Evolutionary conservation across 2,888 invertebrate genomes (phyloP), one percentile per base, ranked within the genome.

Genomic region (Eupithecia exiguata): DNA sequence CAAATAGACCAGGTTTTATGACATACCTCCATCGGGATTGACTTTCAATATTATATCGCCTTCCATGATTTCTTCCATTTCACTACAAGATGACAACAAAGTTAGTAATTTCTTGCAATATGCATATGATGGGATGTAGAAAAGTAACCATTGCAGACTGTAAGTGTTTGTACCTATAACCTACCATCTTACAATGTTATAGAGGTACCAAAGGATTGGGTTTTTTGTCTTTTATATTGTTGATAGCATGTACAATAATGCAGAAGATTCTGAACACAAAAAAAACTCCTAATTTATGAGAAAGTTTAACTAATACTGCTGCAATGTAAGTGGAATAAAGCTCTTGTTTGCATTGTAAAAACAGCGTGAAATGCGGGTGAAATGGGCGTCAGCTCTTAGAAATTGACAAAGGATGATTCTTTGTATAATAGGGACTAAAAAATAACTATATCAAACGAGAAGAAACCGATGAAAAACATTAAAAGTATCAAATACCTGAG

Each of bases 31-130:
- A 75, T 78, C 80, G n/a, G 79, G 77, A 72, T 80, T 78, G 38
- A 80, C 79, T 74, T 80, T 80, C 61, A 80, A 72, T 68, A 80
- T 80, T 38, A 80, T 78, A 61, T 80, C 80, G 38, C 79, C 80
- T 74, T 80, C 80, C 80, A 80, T 78, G 49, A 80, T 80, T 49
- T 79, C 77, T 62, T 80, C 79, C 75, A 80, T 74, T 16, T 80
- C 80, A 69, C 80, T 80, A 49, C 46, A 62, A 69, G 35, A 62
- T n/a, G 21, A 58, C 0, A 58, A 53, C 53, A 53, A 7, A 53
- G 21, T 21, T 21, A 53, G 21, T 53, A 14, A 25, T 12, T 58
- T 58, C 21, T 58, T 58, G 53, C 10, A 53, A 53, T 53, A 58
- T 12, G 25, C 25, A 12, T 53, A 49, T 0, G 1, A 14, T 53